These are phyloP conservation scores for Aplochiton taeniatus DNA, from an alignment of 2,797 vertebrate species.

Conservation along the genomic window DNA sequence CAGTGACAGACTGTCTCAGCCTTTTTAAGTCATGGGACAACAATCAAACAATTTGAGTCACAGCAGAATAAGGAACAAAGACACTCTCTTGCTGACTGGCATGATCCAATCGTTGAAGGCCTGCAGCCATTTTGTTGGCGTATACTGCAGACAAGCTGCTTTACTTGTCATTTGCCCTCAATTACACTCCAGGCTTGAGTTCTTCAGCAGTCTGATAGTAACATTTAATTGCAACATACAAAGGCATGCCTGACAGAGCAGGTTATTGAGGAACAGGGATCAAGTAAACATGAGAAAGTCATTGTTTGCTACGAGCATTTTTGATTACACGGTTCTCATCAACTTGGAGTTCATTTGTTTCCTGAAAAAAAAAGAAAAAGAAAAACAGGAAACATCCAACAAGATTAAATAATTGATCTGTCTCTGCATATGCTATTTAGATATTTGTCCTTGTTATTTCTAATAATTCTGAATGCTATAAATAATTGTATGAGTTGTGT, in stretches of 20 bases:
- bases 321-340: constrained; percentile 38
- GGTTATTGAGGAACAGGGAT: constrained; percentile 40
- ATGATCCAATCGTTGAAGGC: background rate
- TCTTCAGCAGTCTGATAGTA: constrained; percentile 28
- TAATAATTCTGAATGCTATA: no score
- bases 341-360: constrained; percentile 34
- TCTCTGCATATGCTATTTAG: no score
- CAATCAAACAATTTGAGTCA: background rate
- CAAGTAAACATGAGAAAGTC: constrained; percentile 58
- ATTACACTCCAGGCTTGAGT: constrained; percentile 29
- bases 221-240: constrained; percentile 49
- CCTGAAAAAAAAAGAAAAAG: no score
- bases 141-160: background rate
- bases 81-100: background rate
- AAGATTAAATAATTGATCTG: no score
- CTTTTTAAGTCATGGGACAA: background rate
- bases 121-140: background rate
- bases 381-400: constrained; percentile 2
- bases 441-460: no score
- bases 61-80: background rate
- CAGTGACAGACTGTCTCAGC: constrained; percentile 41
- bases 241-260: constrained; percentile 37
- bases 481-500: no score
- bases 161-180: constrained; percentile 31
- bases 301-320: constrained; percentile 47